Evolutionary conservation across 2,888 invertebrate species (phyloP), one percentile per base, ranked within the genome.

Genomic region (Chaetoderma sp.): DNA sequence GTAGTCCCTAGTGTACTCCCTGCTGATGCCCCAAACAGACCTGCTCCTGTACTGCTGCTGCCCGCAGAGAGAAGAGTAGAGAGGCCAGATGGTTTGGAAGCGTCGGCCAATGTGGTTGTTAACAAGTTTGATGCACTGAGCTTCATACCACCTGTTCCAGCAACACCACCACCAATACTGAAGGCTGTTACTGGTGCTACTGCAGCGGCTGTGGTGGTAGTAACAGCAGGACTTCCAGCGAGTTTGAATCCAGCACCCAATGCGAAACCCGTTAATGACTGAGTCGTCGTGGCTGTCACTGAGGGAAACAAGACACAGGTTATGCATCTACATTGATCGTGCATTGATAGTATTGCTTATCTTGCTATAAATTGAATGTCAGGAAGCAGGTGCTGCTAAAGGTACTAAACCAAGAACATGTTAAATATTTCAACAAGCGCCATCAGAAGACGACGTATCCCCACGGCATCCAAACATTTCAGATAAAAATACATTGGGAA

Each of bases 141-240:
- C 32, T 33, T 39, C 33, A 6, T n/a, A 49, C 23, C 42, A 4
- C 32, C 39, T 23, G 50, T 50, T n/a, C 59, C 28, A 33, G 69
- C 32, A n/a, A 59, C 21, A 21, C 61, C 28, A 18, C 23, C 52
- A 2, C 67, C 67, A 49, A 67, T 16, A 32, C 50, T 47, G 3
- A 44, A 23, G 13, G 36, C 42, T 47, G 60, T 52, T 8, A 60
- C 49, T 27, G 63, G 50, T 6, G 60, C 45, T 23, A 32, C 49
- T n/a, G 44, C 21, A 25, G 45, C 21, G 5, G 32, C 39, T 21
- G 54, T 25, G 8, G 57, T 55, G 45, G 65, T 32, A 1, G 65
- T 36, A 18, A 56, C 57, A 21, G 73, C 49, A 16, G 74, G 32
- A 21, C 75, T 56, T 33, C 61, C 69, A 8, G 59, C 68, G n/a